Base-by-base conservation (phyloP, 2,888 invertebrate species). In the Drosophila mimetica region DNA sequence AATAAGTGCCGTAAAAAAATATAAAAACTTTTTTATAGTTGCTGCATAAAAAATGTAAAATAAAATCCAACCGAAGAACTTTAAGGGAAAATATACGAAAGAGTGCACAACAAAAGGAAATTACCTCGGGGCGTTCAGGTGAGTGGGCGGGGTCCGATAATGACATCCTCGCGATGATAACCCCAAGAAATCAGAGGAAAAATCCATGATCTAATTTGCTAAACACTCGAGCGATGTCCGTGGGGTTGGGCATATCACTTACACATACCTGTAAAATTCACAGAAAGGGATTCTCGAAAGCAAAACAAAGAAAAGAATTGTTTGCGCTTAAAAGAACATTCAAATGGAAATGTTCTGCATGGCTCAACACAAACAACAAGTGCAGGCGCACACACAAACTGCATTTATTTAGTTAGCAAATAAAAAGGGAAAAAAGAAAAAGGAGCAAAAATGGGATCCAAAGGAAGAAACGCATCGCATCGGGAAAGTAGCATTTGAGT, bases 251-350 rank as follows among this genome's bases (percentile, higher is more conserved):
- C 34, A 8, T 41, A 42, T 54, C 44, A 37, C 30, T 48, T 67
- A 32, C 55, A 37, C n/a, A 42, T 71, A 67, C 60, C 60, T 80
- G 75, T 51, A 67, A 69, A 32, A 51, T 14, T 34, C 28, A 11
- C 20, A 36, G 22, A 64, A 64, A 65, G 66, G 67, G 61, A 66
- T 74, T 55, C 55, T 73, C 53, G 50, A 81, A 73, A 84, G 87
- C 87, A 88, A 84, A 84, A 84, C 89, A 86, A 86, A 87, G 89
- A 88, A 86, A 78, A 85, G 63, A 89, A 89, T 89, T 86, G 86
- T 87, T 89, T 82, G 77, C 85, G 85, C 85, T 89, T 87, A 86
- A 86, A 86, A 86, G 89, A 82, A 86, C 85, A 86, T 86, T 89
- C 85, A 85, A 86, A 86, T 89, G 85, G 86, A 86, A 86, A 86